Evolutionary conservation across 2,888 invertebrate species (phyloP).

Genomic region (Petrolisthes manimaculis): DNA sequence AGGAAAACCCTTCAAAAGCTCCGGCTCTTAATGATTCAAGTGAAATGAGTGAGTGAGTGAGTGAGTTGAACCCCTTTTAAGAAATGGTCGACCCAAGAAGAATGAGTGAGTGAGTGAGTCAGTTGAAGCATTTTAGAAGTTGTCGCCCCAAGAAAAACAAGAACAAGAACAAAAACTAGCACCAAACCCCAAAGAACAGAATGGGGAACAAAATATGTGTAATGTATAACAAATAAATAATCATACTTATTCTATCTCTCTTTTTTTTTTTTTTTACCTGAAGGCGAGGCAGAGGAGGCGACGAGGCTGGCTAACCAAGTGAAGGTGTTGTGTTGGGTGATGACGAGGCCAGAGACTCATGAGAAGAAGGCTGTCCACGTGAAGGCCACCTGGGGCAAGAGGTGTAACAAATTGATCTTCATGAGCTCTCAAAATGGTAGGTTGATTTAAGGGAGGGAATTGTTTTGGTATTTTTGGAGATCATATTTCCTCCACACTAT

Average conservation of each 20-base stretch:
- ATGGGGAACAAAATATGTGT: neutral
- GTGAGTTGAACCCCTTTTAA: too few species aligned
- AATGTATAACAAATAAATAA: neutral
- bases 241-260: neutral
- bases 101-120: neutral
- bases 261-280: slow-evolving; percentile 19
- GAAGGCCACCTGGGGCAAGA: slow-evolving; percentile 94
- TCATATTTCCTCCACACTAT: neutral
- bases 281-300: slow-evolving; percentile 73
- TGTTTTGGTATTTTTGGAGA: neutral
- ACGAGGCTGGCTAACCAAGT: slow-evolving; percentile 81
- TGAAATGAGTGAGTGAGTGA: too few species aligned
- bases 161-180: neutral
- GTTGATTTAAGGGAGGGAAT: neutral
- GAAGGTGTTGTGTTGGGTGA: slow-evolving; percentile 93
- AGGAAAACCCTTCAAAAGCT: too few species aligned
- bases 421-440: slow-evolving; percentile 81
- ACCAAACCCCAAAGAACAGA: neutral
- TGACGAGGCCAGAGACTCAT: slow-evolving; percentile 93
- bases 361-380: slow-evolving; percentile 90
- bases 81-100: too few species aligned
- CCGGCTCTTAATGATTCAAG: too few species aligned
- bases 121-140: neutral
- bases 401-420: slow-evolving; percentile 88
- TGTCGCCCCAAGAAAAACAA: neutral